Percentiles rank a stretch among this genome's conserved stretches.
Conservation (phyloP, 2,888 invertebrate genomes). For the Helobdella robusta region DNA sequence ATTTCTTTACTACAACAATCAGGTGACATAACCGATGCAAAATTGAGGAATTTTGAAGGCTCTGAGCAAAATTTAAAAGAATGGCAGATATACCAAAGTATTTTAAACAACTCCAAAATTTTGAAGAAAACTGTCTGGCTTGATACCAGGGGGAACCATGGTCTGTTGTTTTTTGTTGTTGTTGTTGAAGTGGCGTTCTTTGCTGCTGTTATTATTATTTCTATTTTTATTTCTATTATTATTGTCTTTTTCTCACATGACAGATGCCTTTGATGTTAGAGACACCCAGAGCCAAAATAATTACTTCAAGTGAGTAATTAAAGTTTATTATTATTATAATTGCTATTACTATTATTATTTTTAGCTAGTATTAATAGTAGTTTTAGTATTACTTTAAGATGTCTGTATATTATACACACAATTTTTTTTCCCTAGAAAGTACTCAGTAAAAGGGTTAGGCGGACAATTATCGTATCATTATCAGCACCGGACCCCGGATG, state of each 20-base stretch:
- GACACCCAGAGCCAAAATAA: conserved; percentile 62
- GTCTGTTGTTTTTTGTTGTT: conserved; percentile 7
- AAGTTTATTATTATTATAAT: neutral
- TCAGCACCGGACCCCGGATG: conserved; percentile 54
- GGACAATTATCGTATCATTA: conserved; percentile 67
- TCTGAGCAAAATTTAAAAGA: conserved; percentile 71
- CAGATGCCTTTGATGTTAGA: conserved; percentile 80
- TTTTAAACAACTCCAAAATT: conserved; percentile 61
- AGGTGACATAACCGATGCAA: conserved; percentile 83
- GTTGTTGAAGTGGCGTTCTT: neutral
- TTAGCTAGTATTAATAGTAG: neutral
- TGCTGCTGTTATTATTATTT: neutral
- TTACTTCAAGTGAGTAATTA: conserved; percentile 54
- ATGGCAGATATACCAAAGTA: conserved; percentile 68
- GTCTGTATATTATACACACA: no score
- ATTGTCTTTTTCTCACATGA: neutral
- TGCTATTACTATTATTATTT: neutral
- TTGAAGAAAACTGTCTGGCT: conserved; percentile 67
- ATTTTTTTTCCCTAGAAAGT: conserved; percentile 53
- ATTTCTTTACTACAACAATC: conserved; percentile 1
- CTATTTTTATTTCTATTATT: neutral
- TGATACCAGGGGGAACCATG: conserved; percentile 79
- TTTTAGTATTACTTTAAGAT: neutral
- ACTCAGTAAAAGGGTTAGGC: conserved; percentile 65
- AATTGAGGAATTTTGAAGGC: conserved; percentile 66